Conservation (phyloP, 2,113 vertebrate genomes). For the Poecile atricapillus region DNA sequence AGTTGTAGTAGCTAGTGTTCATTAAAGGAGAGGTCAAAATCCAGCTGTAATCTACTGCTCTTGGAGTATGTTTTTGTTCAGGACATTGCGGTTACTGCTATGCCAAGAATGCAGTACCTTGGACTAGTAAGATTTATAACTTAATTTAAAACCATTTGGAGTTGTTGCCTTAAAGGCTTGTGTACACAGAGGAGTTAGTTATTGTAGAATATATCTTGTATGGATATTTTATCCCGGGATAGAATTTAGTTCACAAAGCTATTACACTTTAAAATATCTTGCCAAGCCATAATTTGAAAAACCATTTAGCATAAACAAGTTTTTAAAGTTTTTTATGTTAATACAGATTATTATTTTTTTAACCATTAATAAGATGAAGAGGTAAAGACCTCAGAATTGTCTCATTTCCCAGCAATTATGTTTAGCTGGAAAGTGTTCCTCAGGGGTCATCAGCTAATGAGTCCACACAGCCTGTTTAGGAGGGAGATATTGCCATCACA, state of each 20-base stretch:
- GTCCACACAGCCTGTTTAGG: not conserved
- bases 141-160: slow-evolving; percentile 7
- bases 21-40: not conserved
- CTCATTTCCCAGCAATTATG: not conserved
- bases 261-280: not conserved
- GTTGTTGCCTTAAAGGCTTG: slow-evolving; percentile 18
- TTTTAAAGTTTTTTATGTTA: not conserved
- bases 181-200: not conserved
- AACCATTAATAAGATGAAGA: not conserved
- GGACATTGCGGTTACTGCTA: slow-evolving; percentile 26
- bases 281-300: not conserved
- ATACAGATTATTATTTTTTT: not conserved
- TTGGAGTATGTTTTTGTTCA: not conserved
- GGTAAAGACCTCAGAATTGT: not conserved
- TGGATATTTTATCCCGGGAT: slow-evolving; percentile 2
- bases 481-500: not conserved
- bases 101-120: slow-evolving; percentile 17
- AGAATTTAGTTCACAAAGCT: not conserved
- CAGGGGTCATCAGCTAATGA: not conserved
- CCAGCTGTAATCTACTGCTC: not conserved
- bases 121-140: slow-evolving; percentile 31
- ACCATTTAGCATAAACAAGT: not conserved
- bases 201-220: not conserved
- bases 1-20: not conserved
- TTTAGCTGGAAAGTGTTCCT: not conserved